A percentile compares a stretch with the other conserved stretches of the same genome.
These are phyloP conservation scores for Abrostola tripartita DNA, from an alignment of 2,888 invertebrate genomes.

Conservation along the genomic window DNA sequence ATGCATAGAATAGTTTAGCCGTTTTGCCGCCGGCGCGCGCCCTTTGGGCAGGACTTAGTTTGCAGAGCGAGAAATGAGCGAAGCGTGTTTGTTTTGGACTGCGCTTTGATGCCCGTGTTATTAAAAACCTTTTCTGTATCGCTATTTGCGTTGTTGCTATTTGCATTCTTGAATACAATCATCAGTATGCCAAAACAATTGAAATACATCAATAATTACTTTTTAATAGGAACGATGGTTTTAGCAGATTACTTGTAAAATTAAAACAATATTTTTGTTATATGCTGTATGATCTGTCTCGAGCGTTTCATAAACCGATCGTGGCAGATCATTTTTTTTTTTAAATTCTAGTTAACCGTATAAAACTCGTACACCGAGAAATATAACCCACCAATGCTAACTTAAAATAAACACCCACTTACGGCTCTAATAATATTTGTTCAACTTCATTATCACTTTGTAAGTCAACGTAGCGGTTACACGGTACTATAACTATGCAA, in stretches of 20 bases:
- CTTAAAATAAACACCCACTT: background rate
- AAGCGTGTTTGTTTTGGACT: constrained; percentile 15
- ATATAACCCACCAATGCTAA: background rate
- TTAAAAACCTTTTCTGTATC: background rate
- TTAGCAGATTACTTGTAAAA: too few relatives aligned
- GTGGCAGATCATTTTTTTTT: background rate
- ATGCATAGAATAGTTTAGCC: constrained; percentile 80
- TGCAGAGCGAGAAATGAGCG: constrained; percentile 29
- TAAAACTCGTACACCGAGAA: too few relatives aligned
- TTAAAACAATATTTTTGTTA: too few relatives aligned
- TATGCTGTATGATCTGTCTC: too few relatives aligned
- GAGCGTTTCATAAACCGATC: too few relatives aligned
- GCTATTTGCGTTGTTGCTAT: background rate
- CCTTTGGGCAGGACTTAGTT: constrained; percentile 24
- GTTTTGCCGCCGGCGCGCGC: constrained; percentile 52
- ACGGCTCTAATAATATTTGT: constrained; percentile 11
- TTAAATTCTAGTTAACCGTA: too few relatives aligned
- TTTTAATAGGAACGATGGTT: too few relatives aligned
- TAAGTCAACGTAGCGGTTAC: constrained; percentile 39
- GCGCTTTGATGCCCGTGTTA: background rate
- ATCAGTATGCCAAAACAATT: too few relatives aligned
- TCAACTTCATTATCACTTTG: constrained; percentile 35
- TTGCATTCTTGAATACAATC: too few relatives aligned
- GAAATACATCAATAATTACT: too few relatives aligned
- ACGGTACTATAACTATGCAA: constrained; percentile 48